Evolutionary conservation across 2,797 vertebrate genomes (phyloP), one percentile per base, ranked within the genome.

Genomic region (Microctenopoma lineatum): DNA sequence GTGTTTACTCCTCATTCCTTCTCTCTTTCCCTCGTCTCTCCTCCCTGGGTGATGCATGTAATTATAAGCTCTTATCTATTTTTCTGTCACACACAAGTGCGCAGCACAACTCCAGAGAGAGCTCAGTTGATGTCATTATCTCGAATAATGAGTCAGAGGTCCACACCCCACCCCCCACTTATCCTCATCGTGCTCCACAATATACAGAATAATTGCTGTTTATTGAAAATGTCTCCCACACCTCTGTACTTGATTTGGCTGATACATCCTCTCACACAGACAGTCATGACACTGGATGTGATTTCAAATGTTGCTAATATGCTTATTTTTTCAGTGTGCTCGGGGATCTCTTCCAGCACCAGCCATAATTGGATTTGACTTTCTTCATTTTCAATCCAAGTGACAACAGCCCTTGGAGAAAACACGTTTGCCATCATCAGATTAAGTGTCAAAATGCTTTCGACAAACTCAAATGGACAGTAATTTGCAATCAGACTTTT

Each of bases 51-150:
- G 81, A 72, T 88, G 80, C 77, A 71, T 87, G 79, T 90, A 90
- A 94, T 92, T 93, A 92, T 83, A 78, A 81, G 66, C 83, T 79
- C 80, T 87, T 90, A 87, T 86, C 86, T 86, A 70, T 86, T 84
- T 85, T 81, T 82, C 72, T 68, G 87, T 92, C 89, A 86, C 84
- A 91, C 85, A 87, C 77, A 87, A 80, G 83, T 85, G 81, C 85
- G 7, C 29, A 32, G 29, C 29, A 7, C 29, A 32, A 84, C 89
- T 87, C 82, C 2, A 47, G 75, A 85, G 87, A 85, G 83, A 80
- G 70, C 75, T 79, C 38, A 61, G 81, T 77, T 90, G 89, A 86
- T 89, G 89, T 91, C 88, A 90, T 93, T 91, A 91, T 89, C 86
- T 74, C 36, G 32, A 18, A 81, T 90, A 88, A 92, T 85, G 83